phyloP scores from a whole-genome alignment of 2,113 vertebrate genomes.

The Channa argus region DNA sequence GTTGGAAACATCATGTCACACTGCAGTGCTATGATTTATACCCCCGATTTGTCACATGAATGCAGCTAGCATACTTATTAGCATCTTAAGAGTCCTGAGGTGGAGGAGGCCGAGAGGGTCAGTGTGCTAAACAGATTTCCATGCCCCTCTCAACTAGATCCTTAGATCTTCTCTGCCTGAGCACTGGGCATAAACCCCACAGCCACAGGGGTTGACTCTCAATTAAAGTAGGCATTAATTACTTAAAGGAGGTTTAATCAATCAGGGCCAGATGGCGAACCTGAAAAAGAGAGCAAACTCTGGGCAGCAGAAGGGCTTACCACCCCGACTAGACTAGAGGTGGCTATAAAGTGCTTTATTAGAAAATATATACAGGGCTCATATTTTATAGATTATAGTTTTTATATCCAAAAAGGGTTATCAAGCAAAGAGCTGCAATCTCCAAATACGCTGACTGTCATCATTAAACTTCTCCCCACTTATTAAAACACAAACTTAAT shows the following conservation, averaged over 20 bases:
- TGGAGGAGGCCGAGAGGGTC: constrained; percentile 67
- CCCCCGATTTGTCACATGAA: constrained; percentile 65
- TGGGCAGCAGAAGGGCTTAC: constrained; percentile 45
- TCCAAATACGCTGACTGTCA: not conserved
- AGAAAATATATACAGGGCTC: constrained; percentile 23
- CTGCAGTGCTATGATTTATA: constrained; percentile 65
- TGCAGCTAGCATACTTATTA: constrained; percentile 72
- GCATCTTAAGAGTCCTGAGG: constrained; percentile 71
- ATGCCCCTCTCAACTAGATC: constrained; percentile 65
- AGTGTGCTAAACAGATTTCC: constrained; percentile 76
- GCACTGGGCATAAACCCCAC: constrained; percentile 49
- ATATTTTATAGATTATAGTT: not conserved
- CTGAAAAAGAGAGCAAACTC: constrained; percentile 65
- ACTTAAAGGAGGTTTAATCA: constrained; percentile 81
- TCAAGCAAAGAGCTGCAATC: not conserved
- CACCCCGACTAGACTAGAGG: constrained; percentile 23
- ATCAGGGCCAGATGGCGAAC: constrained; percentile 78
- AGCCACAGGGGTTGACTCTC: constrained; percentile 75
- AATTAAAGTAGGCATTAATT: constrained; percentile 82
- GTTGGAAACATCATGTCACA: constrained; percentile 60
- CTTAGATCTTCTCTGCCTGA: constrained; percentile 61
- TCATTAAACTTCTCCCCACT: not conserved
- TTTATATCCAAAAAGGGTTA: not conserved
- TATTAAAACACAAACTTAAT: not conserved
- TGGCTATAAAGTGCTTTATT: constrained; percentile 39